Percentiles rank a stretch among this genome's conserved stretches.
phyloP scores from a whole-genome alignment of 1,140 invertebrate genomes.

The Gonatopus flavifemur region DNA sequence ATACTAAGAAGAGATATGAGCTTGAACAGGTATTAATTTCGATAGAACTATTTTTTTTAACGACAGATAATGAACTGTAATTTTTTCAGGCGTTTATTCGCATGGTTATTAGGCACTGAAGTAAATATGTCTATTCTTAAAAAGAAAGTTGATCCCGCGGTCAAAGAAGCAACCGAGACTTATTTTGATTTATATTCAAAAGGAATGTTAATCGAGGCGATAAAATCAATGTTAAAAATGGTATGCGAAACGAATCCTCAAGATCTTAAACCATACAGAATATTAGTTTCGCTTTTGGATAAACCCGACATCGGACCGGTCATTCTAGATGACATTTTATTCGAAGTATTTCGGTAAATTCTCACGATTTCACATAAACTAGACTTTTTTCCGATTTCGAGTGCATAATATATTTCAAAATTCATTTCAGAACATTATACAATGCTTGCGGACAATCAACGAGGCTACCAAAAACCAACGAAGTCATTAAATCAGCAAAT shows the following conservation, averaged over 20 bases:
- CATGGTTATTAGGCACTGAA: conserved; percentile 80
- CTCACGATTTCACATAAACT: background rate
- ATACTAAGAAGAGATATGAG: conserved; percentile 90
- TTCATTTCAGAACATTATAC: conserved; percentile 57
- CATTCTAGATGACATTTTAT: conserved; percentile 83
- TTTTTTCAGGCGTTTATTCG: conserved; percentile 70
- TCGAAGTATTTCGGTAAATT: conserved; percentile 78
- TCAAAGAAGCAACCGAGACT: conserved; percentile 42
- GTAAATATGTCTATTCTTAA: conserved; percentile 64
- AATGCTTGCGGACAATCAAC: conserved; percentile 51
- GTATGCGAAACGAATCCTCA: conserved; percentile 63
- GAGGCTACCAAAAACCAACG: conserved; percentile 50
- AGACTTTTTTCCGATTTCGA: background rate
- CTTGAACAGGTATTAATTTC: conserved; percentile 69
- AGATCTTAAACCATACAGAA: conserved; percentile 80
- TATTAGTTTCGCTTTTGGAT: conserved; percentile 85
- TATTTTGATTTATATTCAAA: conserved; percentile 81
- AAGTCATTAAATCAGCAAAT: conserved; percentile 83
- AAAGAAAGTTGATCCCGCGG: conserved; percentile 44
- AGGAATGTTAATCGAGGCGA: conserved; percentile 66
- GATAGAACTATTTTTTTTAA: background rate
- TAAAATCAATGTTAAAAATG: conserved; percentile 65
- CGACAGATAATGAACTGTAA: background rate
- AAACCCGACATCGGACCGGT: conserved; percentile 85
- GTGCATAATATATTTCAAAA: background rate